Evolutionary conservation across 2,888 invertebrate genomes (phyloP), one percentile per base, ranked within the genome.

Genomic region (Platerodrilus igneus): DNA sequence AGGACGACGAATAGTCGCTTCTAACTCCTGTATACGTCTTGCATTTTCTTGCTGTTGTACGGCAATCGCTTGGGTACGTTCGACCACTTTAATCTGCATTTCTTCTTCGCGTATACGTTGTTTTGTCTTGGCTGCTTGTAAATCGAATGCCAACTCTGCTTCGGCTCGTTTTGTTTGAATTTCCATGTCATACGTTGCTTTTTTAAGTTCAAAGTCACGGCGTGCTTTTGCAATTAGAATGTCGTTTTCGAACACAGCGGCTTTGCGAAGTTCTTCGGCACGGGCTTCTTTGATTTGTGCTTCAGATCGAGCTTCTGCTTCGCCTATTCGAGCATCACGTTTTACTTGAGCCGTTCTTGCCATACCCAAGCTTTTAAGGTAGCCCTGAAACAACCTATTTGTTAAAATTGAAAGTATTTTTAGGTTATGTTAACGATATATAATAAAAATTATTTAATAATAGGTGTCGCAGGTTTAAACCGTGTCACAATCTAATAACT

Each of bases 141-240:
- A 68, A 58, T 91, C 90, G 63, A 86, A 92, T 1, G 93, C 92
- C 80, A 93, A 79, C 66, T 93, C 92, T 5, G 92, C 92, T 72
- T 92, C 92, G 23, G 93, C 93, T 78, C 87, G 88, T 55, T 77
- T 86, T 4, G 93, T 93, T 68, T 94, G 91, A 23, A 97, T 93
- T 76, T 96, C 96, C 50, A 90, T 86, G 64, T 97, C 96, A 64
- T 96, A 97, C 3, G 89, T 86, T 3, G 96, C 95, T 66, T 97
- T 95, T 67, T 97, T 95, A 47, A 96, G 71, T 69, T 96, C 94
- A 66, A 94, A 97, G 69, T 97, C 95, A 47, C 96, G 75, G 64
- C 93, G 89, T 0, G 96, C 91, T 68, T 95, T 94, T 1, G 96
- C 94, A 43, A 97, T 95, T 68, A 95, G 95, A 1, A 94, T 93